Evolutionary conservation across 1,140 invertebrate species (phyloP).

Genomic region (Phortica variegata): DNA sequence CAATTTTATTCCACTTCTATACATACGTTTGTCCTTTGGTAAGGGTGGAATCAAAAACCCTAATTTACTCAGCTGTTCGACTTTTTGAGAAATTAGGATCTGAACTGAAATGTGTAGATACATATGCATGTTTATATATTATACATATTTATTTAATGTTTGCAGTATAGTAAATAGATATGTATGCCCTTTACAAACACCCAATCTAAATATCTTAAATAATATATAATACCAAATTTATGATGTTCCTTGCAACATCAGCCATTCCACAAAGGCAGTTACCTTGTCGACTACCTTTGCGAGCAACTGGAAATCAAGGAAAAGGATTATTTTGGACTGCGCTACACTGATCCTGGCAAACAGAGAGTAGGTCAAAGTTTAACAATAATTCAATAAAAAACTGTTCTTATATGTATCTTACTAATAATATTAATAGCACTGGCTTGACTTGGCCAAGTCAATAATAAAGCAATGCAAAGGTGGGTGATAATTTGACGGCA

Average conservation of each 20-base stretch:
- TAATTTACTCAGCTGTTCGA: too few relatives aligned
- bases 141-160: background rate
- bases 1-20: too few relatives aligned
- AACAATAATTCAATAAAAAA: background rate
- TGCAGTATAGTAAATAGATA: background rate
- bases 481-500: slow-evolving; percentile 60
- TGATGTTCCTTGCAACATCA: slow-evolving; percentile 60
- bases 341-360: slow-evolving; percentile 89
- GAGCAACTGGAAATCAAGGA: slow-evolving; percentile 90
- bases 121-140: background rate
- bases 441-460: slow-evolving; percentile 91
- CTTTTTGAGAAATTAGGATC: background rate
- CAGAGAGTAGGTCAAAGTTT: slow-evolving; percentile 75
- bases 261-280: slow-evolving; percentile 91
- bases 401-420: background rate
- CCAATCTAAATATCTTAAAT: background rate
- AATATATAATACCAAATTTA: background rate
- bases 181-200: background rate
- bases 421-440: slow-evolving; percentile 72
- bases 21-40: too few relatives aligned
- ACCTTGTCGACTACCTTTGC: slow-evolving; percentile 90
- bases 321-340: slow-evolving; percentile 95
- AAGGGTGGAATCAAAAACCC: too few relatives aligned
- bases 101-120: background rate
- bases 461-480: slow-evolving; percentile 95